Evolutionary conservation across 2,888 invertebrate species (phyloP).

Genomic region (Conchocele bisecta): DNA sequence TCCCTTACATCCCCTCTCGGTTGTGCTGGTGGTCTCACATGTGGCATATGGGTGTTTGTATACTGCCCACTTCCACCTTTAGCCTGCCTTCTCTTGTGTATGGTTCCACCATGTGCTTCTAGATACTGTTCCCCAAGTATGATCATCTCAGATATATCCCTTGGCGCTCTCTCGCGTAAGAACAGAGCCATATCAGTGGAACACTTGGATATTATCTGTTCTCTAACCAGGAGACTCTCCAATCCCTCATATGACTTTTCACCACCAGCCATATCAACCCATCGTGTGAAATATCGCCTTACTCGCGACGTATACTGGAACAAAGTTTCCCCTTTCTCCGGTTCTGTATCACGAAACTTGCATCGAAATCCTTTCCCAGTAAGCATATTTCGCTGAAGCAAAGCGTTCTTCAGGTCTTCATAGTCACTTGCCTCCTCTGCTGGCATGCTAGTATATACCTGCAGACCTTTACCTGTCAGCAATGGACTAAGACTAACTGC

Average conservation of each 20-base stretch:
- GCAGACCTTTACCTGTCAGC: slow-evolving; percentile 30
- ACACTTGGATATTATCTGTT: slow-evolving; percentile 14
- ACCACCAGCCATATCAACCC: slow-evolving; percentile 7
- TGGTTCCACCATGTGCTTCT: slow-evolving; percentile 22
- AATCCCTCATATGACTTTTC: slow-evolving; percentile 8
- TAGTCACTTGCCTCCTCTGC: slow-evolving; percentile 11
- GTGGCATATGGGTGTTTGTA: no score
- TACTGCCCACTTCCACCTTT: no score
- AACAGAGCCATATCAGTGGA: slow-evolving; percentile 12
- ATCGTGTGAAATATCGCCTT: slow-evolving; percentile 2
- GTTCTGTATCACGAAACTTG: slow-evolving; percentile 8
- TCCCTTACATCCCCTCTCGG: no score
- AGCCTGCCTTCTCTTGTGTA: neutral
- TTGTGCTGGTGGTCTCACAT: no score
- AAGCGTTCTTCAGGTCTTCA: slow-evolving; percentile 14
- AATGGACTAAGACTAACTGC: slow-evolving; percentile 35
- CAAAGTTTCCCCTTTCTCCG: slow-evolving; percentile 20
- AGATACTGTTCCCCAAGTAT: slow-evolving; percentile 18
- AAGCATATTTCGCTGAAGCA: slow-evolving; percentile 17
- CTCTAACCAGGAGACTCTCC: slow-evolving; percentile 2
- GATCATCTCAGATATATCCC: slow-evolving; percentile 1
- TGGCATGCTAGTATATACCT: slow-evolving; percentile 38
- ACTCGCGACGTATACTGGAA: slow-evolving; percentile 16
- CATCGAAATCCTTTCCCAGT: slow-evolving; percentile 21
- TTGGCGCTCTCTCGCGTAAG: slow-evolving; percentile 5